Base-by-base conservation (phyloP, 2,797 vertebrate genomes). In the Pseudomugil gertrudae region DNA sequence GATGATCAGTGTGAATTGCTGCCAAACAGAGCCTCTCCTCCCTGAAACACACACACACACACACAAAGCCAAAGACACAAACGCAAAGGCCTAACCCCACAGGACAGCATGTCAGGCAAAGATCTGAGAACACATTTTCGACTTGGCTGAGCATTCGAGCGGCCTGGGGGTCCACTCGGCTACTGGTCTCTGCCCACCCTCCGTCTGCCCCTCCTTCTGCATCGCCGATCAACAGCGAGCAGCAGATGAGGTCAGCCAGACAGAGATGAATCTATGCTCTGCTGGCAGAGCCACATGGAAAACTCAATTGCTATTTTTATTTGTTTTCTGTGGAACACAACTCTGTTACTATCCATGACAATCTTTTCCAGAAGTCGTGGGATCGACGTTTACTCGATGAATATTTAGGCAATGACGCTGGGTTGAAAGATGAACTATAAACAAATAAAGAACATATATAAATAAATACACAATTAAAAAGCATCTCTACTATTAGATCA, bases 101-200 rank as follows among this genome's bases (percentile, higher is more conserved):
- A 87, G 92, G 89, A 92, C 86, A 81, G 67, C 85, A 90, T 90
- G 93, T 93, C 90, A 92, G 83, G 78, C 83, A 82, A 86, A 90
- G 90, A 93, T 93, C 94, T 80, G 83, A 81, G 63, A 92, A 93
- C 92, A 92, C 83, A 93, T 95, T 95, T 95, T 93, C 92, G 50
- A 90, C 93, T 93, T 91, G 87, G 86, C 88, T 73, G 90, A 93
- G 90, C 93, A 92, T 93, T 93, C 77, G 90, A 94, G 92, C 89
- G 71, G 84, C 88, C 88, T 69, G 80, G 87, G 82, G 83, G 80
- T 79, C 73, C 84, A 80, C 78, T 67, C 74, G 83, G 92, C 88
- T 87, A 87, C 89, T 88, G 89, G 87, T 91, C 92, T 87, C 80
- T 89, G 88, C 84, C 81, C 73, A 83, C 50, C 81, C 85, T 78